These are phyloP conservation scores for Pyxicephalus adspersus DNA, from an alignment of 2,113 vertebrate species.

Conservation along the genomic window DNA sequence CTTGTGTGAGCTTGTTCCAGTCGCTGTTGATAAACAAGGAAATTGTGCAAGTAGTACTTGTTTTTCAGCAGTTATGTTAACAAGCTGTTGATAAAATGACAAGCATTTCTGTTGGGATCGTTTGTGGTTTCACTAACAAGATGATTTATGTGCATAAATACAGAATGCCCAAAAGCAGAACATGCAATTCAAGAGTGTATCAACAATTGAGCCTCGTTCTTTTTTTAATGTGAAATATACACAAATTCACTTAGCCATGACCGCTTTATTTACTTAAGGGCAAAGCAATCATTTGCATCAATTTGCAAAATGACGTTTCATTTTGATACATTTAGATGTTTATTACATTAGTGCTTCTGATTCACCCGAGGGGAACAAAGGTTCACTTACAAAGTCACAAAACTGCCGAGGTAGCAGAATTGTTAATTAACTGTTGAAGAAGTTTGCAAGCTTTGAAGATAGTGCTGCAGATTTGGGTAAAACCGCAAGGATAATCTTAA, in stretches of 20 bases:
- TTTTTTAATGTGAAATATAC: not conserved
- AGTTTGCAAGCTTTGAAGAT: too few species aligned
- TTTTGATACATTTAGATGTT: slow-evolving; percentile 2
- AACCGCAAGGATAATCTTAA: too few species aligned
- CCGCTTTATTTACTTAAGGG: slow-evolving; percentile 6
- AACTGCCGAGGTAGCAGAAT: too few species aligned
- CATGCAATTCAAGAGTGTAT: not conserved
- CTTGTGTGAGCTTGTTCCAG: slow-evolving; percentile 20
- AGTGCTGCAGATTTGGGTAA: too few species aligned
- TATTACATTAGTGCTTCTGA: not conserved
- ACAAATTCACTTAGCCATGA: not conserved
- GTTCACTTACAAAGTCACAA: too few species aligned
- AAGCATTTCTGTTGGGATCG: slow-evolving; percentile 42
- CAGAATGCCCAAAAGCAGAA: slow-evolving; percentile 12
- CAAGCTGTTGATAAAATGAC: slow-evolving; percentile 47
- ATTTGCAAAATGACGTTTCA: not conserved
- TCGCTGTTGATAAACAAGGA: slow-evolving; percentile 30
- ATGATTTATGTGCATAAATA: slow-evolving; percentile 37
- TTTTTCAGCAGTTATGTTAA: slow-evolving; percentile 42
- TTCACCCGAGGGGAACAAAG: too few species aligned
- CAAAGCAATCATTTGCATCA: not conserved
- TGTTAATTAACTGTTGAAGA: too few species aligned
- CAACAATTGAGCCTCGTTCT: not conserved
- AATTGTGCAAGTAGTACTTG: slow-evolving; percentile 45
- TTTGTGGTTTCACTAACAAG: slow-evolving; percentile 43